Base-by-base conservation (phyloP, 2,113 vertebrate genomes). In the Silurus meridionalis region DNA sequence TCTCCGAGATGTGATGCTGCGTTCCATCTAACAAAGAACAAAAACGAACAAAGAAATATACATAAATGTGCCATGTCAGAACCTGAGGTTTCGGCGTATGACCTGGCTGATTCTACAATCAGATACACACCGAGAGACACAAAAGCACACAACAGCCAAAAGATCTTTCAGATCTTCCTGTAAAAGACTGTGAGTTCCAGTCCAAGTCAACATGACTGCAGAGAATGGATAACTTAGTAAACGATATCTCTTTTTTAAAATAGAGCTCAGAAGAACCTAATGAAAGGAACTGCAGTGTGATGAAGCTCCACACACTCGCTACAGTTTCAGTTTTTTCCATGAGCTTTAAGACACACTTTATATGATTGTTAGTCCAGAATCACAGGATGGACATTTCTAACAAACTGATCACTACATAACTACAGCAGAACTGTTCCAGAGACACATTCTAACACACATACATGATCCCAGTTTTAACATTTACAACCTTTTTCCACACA, bases 131-230 rank as follows among this genome's bases (percentile, higher is more conserved):
- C 67, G 63, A n/a, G 21, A 50, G 28, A 2, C 61, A 67, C 75
- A 19, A 72, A 60, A 79, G 6, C 25, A 46, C 57, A 17, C 10
- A 57, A 25, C 11, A 57, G 53, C 85, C 63, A 85, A 88, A 61
- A 58, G 83, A 75, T 79, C 48, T 66, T 53, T 28, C 1, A 60
- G 72, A 85, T 25, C 71, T 88, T 90, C 83, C 87, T 83, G 83
- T 79, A 85, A 82, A 50, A 57, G 83, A 60, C 83, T 55, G 52
- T 57, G 63, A 58, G 23, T 83, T 83, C 50, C 66, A 80, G 19
- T 83, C 53, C 63, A 60, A 80, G 80, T 53, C 82, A 67, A 50
- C 46, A 85, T 48, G 46, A 79, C 48, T 46, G 3, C 10, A 50
- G 15, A 64, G 72, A 64, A 11, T 23, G 3, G 57, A 17, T 4